Percentiles rank a stretch among this genome's conserved stretches.
These are phyloP conservation scores for Ia io DNA, from an alignment of 2,113 vertebrate species.

Conservation along the genomic window DNA sequence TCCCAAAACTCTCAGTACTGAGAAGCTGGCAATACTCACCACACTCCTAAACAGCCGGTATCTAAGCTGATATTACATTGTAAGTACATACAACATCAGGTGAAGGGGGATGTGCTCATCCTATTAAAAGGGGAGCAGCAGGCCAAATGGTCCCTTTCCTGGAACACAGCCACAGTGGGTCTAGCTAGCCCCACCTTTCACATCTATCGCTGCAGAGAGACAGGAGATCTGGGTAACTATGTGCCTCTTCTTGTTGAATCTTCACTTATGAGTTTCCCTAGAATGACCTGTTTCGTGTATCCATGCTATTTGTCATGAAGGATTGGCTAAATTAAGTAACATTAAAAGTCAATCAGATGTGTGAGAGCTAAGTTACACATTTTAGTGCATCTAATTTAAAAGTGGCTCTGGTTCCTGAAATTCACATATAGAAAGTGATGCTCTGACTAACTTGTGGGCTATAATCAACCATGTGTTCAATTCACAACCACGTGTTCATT, in stretches of 20 bases:
- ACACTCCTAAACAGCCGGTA: background rate
- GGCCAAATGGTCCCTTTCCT: fast-evolving
- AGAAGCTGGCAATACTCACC: background rate
- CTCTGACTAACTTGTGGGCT: background rate
- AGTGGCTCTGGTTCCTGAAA: background rate
- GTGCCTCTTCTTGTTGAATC: background rate
- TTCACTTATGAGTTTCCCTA: background rate
- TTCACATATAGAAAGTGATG: background rate
- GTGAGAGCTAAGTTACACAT: background rate
- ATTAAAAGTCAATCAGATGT: background rate
- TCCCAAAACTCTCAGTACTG: background rate
- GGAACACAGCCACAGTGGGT: background rate
- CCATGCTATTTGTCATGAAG: background rate
- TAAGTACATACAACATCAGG: background rate
- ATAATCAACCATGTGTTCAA: background rate
- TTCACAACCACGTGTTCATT: background rate
- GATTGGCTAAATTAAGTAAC: background rate
- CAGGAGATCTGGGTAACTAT: background rate
- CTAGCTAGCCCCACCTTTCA: fast-evolving
- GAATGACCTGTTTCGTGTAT: background rate
- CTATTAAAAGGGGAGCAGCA: background rate
- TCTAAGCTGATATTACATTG: background rate
- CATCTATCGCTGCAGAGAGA: background rate
- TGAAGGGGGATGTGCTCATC: background rate
- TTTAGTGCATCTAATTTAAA: background rate